Evolutionary conservation across 2,113 vertebrate species (phyloP).

Genomic region (Lepus americanus): DNA sequence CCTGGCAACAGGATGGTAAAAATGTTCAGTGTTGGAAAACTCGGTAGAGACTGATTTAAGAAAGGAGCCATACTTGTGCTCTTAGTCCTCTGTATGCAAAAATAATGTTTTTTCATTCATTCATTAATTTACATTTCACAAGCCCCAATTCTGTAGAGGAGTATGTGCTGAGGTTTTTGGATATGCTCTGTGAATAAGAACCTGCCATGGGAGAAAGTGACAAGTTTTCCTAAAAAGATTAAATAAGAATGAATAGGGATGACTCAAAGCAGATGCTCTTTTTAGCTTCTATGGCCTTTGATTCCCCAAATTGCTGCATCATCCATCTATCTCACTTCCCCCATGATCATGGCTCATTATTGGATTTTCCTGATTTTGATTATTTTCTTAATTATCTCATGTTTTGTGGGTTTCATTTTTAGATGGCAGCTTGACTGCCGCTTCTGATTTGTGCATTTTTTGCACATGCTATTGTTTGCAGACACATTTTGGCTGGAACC

Average conservation of each 20-base stretch:
- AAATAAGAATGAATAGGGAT: not conserved
- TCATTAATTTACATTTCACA: slow-evolving; percentile 13
- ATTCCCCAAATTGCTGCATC: not conserved
- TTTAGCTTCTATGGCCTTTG: not conserved
- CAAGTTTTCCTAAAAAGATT: slow-evolving; percentile 31
- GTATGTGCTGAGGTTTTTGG: not conserved
- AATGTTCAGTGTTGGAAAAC: not conserved
- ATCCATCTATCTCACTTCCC: not conserved
- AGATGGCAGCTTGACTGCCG: not conserved
- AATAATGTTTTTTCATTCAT: not conserved
- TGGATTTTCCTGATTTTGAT: slow-evolving; percentile 62
- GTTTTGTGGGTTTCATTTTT: slow-evolving; percentile 54
- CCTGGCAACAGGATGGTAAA: not conserved
- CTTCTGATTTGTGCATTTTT: slow-evolving; percentile 67
- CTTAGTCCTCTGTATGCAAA: not conserved
- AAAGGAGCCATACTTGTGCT: not conserved
- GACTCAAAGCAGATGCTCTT: not conserved
- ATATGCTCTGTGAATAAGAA: not conserved
- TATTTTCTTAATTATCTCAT: slow-evolving; percentile 54
- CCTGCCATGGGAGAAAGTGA: not conserved
- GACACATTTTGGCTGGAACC: slow-evolving; percentile 72
- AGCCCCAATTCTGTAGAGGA: not conserved
- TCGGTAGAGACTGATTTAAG: not conserved
- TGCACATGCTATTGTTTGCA: slow-evolving; percentile 77
- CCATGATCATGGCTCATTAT: slow-evolving; percentile 14